Percentiles rank a stretch among this genome's conserved stretches.
Evolutionary conservation across 2,797 vertebrate species (phyloP).

Genomic region (Simalia tracyae): DNA sequence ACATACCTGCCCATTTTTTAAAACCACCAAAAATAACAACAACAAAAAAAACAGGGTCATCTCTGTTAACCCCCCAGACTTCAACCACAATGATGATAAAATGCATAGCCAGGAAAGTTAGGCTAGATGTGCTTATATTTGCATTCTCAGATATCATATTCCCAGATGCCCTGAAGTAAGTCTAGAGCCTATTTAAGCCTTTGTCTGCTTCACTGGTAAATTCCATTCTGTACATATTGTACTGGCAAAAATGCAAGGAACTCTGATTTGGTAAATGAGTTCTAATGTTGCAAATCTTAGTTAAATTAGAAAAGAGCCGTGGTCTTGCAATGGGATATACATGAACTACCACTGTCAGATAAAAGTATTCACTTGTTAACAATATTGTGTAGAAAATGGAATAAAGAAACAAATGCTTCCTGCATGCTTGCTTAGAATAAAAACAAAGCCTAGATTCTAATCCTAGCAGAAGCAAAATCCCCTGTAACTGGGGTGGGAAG

Average conservation of each 20-base stretch:
- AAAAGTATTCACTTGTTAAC: not conserved
- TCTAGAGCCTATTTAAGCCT: slow-evolving; percentile 10
- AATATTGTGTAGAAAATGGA: not conserved
- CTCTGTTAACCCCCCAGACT: not conserved
- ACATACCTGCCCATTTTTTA: slow-evolving; percentile 7
- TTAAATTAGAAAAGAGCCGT: not conserved
- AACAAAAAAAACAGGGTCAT: not conserved
- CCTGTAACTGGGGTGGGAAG: not conserved
- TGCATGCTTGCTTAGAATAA: not conserved
- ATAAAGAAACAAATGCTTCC: slow-evolving; percentile 1
- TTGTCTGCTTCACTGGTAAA: slow-evolving; percentile 23
- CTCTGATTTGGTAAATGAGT: not conserved
- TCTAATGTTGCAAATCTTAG: slow-evolving; percentile 6
- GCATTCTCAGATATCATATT: slow-evolving; percentile 28
- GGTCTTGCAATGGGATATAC: not conserved
- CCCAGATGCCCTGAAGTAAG: not conserved
- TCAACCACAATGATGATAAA: not conserved
- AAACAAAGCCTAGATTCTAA: not conserved
- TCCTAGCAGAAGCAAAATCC: not conserved
- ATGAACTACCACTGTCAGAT: not conserved
- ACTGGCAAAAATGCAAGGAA: slow-evolving; percentile 8
- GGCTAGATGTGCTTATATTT: slow-evolving; percentile 31
- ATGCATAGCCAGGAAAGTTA: slow-evolving; percentile 15
- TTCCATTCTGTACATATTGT: slow-evolving; percentile 23
- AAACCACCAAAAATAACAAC: not conserved